Percentiles rank a stretch among this genome's conserved stretches.
phyloP scores from a whole-genome alignment of 2,797 vertebrate species.

The Coluber constrictor region DNA sequence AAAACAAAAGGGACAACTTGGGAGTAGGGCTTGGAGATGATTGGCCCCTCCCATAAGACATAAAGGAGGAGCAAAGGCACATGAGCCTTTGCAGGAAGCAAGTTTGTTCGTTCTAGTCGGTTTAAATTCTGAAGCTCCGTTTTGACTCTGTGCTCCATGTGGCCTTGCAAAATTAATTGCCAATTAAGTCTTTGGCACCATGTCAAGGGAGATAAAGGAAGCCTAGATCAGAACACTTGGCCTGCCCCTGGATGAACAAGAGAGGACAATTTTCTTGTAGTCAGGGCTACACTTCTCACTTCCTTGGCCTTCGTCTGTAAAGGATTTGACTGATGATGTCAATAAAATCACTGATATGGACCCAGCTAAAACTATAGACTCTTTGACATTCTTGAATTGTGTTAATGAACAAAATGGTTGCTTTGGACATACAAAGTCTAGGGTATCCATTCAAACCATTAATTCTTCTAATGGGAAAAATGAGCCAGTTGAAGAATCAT shows the following conservation, averaged over 20 bases:
- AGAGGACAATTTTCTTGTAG: neutral
- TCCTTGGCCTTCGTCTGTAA: neutral
- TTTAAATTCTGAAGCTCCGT: too few species aligned
- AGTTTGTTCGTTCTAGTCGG: too few species aligned
- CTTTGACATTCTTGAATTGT: neutral
- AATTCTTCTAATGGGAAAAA: neutral
- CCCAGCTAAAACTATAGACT: neutral
- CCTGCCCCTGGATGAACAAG: neutral
- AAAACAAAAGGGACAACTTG: too few species aligned
- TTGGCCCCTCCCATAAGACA: too few species aligned
- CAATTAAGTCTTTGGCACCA: too few species aligned
- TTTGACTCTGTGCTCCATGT: too few species aligned
- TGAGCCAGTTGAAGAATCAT: neutral
- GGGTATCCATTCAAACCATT: neutral
- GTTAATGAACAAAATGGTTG: neutral
- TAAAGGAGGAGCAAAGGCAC: too few species aligned
- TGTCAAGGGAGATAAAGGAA: too few species aligned
- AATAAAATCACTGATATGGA: neutral
- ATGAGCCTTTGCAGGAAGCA: too few species aligned
- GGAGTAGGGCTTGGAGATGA: too few species aligned
- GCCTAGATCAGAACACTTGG: neutral
- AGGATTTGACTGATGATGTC: neutral
- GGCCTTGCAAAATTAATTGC: too few species aligned
- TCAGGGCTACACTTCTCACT: neutral
- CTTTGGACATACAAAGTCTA: neutral